Conservation (phyloP, 2,113 vertebrate genomes). For the Micromys minutus region DNA sequence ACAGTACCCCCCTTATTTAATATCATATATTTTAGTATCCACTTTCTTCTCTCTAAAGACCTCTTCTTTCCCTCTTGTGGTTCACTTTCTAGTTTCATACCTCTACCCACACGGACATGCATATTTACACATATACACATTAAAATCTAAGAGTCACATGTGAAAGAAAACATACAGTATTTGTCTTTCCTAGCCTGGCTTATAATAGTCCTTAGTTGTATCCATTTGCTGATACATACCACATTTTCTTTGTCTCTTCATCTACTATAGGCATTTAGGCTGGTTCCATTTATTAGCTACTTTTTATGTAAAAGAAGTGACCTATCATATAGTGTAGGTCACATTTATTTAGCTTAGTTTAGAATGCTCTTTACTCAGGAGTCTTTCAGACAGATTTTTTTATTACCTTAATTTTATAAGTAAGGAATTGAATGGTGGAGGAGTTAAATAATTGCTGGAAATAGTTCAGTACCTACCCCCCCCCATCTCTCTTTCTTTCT, state of each 20-base stretch:
- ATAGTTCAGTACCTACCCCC: background rate
- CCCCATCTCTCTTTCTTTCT: too few species aligned
- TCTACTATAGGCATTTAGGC: background rate
- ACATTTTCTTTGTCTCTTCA: background rate
- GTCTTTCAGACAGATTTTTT: slow-evolving; percentile 26
- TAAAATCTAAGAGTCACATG: background rate
- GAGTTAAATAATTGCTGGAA: slow-evolving; percentile 36
- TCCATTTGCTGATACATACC: background rate
- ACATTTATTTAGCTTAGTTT: slow-evolving; percentile 30
- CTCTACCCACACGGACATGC: background rate
- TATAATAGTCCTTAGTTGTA: background rate
- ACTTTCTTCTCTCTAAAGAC: background rate
- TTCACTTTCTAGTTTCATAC: background rate
- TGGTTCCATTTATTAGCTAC: background rate
- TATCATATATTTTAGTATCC: background rate
- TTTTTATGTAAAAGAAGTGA: background rate
- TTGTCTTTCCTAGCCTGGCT: background rate
- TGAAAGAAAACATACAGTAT: background rate
- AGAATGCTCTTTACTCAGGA: background rate
- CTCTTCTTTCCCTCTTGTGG: background rate
- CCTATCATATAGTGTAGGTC: background rate
- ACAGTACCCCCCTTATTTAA: background rate
- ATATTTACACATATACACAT: background rate
- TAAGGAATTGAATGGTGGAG: slow-evolving; percentile 11
- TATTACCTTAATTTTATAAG: slow-evolving; percentile 17